Conservation (phyloP, 2,888 invertebrate species). For the Adelognathus sp. region DNA sequence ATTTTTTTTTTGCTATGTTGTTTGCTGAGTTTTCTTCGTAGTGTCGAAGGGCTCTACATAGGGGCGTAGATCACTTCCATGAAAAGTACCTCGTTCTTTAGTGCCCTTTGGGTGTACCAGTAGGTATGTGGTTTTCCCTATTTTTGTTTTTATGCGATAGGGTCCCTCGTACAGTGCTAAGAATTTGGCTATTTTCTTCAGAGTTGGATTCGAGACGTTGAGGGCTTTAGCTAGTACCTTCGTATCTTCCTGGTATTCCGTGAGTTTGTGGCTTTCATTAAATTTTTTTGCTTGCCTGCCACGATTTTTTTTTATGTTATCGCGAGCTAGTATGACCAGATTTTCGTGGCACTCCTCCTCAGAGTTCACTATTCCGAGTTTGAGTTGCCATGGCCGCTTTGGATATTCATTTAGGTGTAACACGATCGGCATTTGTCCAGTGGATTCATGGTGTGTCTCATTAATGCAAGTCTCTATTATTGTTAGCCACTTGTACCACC, state of each 20-base stretch:
- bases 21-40: no score
- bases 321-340: background rate
- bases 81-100: background rate
- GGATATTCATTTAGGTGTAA: slow-evolving; percentile 21
- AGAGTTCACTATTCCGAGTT: no score
- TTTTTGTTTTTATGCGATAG: background rate
- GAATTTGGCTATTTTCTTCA: slow-evolving; percentile 5
- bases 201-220: background rate
- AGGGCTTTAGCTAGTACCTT: background rate
- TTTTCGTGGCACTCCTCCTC: background rate
- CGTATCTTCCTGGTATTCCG: background rate
- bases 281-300: no score
- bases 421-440: slow-evolving; percentile 29
- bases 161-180: slow-evolving; percentile 13
- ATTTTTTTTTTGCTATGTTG: no score
- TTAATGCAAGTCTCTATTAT: slow-evolving; percentile 28
- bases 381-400: background rate
- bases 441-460: no score
- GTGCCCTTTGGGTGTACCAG: background rate
- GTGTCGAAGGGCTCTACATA: no score
- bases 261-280: background rate
- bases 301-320: background rate
- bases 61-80: slow-evolving; percentile 4
- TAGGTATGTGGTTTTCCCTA: background rate
- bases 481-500: slow-evolving; percentile 24